Percentiles rank a stretch among this genome's conserved stretches.
phyloP scores from a whole-genome alignment of 2,888 invertebrate species.

The Alcis repandata region DNA sequence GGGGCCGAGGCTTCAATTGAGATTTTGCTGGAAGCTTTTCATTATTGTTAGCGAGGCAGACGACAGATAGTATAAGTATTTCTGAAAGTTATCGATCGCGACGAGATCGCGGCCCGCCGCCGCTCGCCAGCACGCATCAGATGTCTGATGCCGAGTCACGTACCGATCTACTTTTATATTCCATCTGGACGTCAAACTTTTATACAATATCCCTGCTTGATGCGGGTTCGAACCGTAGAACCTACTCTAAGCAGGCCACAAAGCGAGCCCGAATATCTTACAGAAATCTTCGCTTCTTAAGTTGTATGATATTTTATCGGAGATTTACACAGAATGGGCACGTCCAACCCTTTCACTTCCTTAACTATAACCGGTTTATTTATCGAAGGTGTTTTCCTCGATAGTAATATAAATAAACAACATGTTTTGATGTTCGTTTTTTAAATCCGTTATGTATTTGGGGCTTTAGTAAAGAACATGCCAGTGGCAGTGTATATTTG shows the following conservation, averaged over 20 bases:
- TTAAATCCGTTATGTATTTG: too few relatives aligned
- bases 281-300: constrained; percentile 31
- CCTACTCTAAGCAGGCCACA: constrained; percentile 24
- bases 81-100: constrained; percentile 44
- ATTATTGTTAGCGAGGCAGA: constrained; percentile 21
- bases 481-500: too few relatives aligned
- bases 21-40: constrained; percentile 36
- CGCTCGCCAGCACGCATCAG: constrained; percentile 32
- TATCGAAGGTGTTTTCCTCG: constrained; percentile 24
- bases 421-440: too few relatives aligned
- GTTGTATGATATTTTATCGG: constrained; percentile 34
- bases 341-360: constrained; percentile 26
- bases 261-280: constrained; percentile 26
- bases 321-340: constrained; percentile 27
- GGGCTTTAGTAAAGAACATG: too few relatives aligned
- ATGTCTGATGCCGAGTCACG: constrained; percentile 38
- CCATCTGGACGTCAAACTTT: constrained; percentile 38
- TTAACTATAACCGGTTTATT: constrained; percentile 23
- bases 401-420: constrained; percentile 18
- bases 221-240: constrained; percentile 27
- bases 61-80: constrained; percentile 34
- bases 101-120: constrained; percentile 18
- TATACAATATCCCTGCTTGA: constrained; percentile 40
- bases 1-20: not conserved
- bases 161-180: constrained; percentile 40